Conservation (phyloP, 2,888 invertebrate genomes). For the Agrilus cyanescens region DNA sequence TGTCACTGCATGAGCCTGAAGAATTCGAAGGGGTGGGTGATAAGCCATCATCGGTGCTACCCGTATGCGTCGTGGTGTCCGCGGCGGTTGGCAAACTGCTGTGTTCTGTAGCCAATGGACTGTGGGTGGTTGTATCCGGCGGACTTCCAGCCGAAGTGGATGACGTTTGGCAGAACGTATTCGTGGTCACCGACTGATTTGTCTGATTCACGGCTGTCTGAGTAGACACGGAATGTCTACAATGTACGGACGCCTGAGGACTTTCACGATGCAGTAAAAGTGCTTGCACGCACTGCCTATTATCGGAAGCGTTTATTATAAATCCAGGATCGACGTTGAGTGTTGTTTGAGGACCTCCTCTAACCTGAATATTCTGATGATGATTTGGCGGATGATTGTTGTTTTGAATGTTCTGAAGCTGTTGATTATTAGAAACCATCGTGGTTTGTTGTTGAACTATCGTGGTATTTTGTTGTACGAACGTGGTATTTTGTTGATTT, state of each 20-base stretch:
- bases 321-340: conserved; percentile 50
- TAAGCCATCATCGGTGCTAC: conserved; percentile 34
- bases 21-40: conserved; percentile 35
- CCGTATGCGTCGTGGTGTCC: conserved; percentile 35
- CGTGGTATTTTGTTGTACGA: conserved; percentile 75
- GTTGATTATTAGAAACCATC: conserved; percentile 58
- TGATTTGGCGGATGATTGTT: conserved; percentile 30
- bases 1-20: conserved; percentile 28
- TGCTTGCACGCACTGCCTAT: conserved; percentile 24
- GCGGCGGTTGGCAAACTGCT: conserved; percentile 33
- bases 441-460: conserved; percentile 75
- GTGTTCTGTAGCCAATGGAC: conserved; percentile 50
- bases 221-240: conserved; percentile 60
- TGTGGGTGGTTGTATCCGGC: conserved; percentile 77
- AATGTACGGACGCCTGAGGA: conserved; percentile 23
- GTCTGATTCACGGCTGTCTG: conserved; percentile 52
- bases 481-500: conserved; percentile 54
- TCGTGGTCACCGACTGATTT: conserved; percentile 34
- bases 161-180: conserved; percentile 36
- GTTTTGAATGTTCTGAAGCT: conserved; percentile 35
- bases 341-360: conserved; percentile 31
- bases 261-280: conserved; percentile 25
- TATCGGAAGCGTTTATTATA: conserved; percentile 36
- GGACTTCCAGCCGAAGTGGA: conserved; percentile 47
- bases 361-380: conserved; percentile 21